Base-by-base conservation (phyloP, 1,140 invertebrate genomes). In the Cyrtorhinus lividipennis region DNA sequence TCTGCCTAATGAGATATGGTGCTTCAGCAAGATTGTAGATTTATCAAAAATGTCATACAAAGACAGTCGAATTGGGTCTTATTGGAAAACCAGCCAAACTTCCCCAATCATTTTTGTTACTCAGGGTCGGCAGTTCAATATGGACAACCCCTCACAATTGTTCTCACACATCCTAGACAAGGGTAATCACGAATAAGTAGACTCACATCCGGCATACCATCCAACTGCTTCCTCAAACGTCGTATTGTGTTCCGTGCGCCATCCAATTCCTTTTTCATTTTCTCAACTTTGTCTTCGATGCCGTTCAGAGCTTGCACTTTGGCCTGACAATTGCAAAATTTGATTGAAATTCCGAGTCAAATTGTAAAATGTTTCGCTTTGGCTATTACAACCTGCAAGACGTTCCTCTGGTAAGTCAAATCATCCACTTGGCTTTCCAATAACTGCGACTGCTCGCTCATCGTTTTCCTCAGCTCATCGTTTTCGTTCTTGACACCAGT, bases 221-320 rank as follows among this genome's bases (percentile, higher is more conserved):
- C 48, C 3, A 53, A 10, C 20, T 53, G 48, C 20, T 20, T 53
- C 18, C 18, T 53, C 48, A 53, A 10, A 5, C 48, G 10, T 53
- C 20, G 10, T 12, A 53, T 53, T 13, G 20, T 53, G 48, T 53
- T 53, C 20, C 18, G 10, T 10, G 48, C 10, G 48, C 20, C 20
- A 20, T 53, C 48, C 48, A 53, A 53, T 5, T 53, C 48, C 20
- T 53, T 53, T 22, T 53, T 53, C 48, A 53, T 12, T 53, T 53
- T 53, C 20, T 53, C 48, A 10, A 53, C 48, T 22, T 53, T 53
- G 5, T 53, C 48, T 53, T 53, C 48, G 8, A 53, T 20, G 8
- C 48, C 48, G 10, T 12, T 5, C 12, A 53, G 48, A 10, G 48
- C 48, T 10, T 53, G 10, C 20, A 53, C 48, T 15, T 22, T 12